phyloP scores from a whole-genome alignment of 2,113 vertebrate species.

The Lophotis ruficrista region DNA sequence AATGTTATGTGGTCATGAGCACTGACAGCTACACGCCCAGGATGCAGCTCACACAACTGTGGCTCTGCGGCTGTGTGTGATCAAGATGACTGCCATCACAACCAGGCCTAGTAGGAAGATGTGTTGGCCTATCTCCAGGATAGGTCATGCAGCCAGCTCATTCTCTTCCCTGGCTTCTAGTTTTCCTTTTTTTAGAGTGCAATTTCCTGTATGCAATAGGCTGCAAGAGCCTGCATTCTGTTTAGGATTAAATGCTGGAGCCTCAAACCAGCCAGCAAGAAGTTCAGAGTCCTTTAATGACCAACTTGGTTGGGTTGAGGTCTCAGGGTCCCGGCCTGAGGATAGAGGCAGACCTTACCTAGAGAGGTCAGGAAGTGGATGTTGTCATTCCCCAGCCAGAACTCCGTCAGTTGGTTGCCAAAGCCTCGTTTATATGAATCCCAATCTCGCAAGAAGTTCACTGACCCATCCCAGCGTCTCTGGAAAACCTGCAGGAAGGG shows the following conservation, averaged over 20 bases:
- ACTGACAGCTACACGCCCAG: background rate
- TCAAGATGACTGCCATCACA: background rate
- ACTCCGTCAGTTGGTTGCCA: conserved; percentile 66
- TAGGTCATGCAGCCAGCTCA: background rate
- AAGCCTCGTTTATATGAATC: conserved; percentile 64
- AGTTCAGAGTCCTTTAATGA: background rate
- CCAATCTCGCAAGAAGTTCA: conserved; percentile 68
- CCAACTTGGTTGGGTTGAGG: background rate
- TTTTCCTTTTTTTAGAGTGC: background rate
- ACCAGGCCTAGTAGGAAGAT: background rate
- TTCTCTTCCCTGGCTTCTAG: background rate
- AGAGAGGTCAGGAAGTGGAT: conserved; percentile 55
- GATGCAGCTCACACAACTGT: background rate
- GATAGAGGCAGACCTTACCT: background rate
- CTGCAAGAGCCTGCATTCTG: background rate
- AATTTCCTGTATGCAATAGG: background rate
- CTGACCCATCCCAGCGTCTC: conserved; percentile 45
- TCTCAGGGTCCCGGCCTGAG: rapidly evolving
- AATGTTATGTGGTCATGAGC: background rate
- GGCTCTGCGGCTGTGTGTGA: background rate
- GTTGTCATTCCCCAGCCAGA: conserved; percentile 75
- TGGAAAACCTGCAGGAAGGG: conserved; percentile 60
- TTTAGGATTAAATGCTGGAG: background rate
- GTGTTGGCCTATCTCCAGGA: background rate
- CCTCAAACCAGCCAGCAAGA: background rate